A percentile compares a stretch with the other conserved stretches of the same genome.
Conservation (phyloP, 1,140 invertebrate species). For the Protaetia brevitarsis region DNA sequence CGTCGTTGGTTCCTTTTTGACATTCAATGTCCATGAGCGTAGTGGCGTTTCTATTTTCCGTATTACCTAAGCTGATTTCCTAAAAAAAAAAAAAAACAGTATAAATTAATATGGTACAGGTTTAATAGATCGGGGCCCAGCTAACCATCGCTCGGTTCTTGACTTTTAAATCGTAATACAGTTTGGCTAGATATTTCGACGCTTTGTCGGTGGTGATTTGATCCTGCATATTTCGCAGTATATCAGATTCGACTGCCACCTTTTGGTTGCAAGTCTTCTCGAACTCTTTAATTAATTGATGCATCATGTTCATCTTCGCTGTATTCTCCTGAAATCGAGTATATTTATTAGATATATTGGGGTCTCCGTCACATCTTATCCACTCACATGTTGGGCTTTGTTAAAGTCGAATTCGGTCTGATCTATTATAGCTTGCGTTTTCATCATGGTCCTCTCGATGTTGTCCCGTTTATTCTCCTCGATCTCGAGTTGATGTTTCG, state of each 20-base stretch:
- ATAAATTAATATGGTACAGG: neutral
- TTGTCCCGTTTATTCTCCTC: slow-evolving; percentile 32
- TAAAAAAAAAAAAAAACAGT: slow-evolving; percentile 27
- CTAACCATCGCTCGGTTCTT: slow-evolving; percentile 29
- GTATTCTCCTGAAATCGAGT: slow-evolving; percentile 25
- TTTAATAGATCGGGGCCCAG: neutral
- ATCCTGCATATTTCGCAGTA: slow-evolving; percentile 62
- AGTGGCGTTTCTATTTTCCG: slow-evolving; percentile 62
- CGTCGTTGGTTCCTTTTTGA: slow-evolving; percentile 50
- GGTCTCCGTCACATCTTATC: neutral
- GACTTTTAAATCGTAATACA: slow-evolving; percentile 20
- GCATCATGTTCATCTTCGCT: neutral
- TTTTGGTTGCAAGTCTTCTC: slow-evolving; percentile 53
- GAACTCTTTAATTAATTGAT: slow-evolving; percentile 49
- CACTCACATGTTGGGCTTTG: slow-evolving; percentile 30
- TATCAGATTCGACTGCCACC: slow-evolving; percentile 58
- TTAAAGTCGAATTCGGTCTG: slow-evolving; percentile 60
- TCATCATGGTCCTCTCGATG: slow-evolving; percentile 28
- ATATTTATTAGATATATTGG: slow-evolving; percentile 26
- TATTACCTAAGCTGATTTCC: slow-evolving; percentile 59
- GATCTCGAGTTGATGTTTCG: slow-evolving; percentile 28
- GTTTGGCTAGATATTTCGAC: slow-evolving; percentile 29
- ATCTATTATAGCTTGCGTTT: slow-evolving; percentile 39
- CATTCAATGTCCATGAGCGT: slow-evolving; percentile 61
- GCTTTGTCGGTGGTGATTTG: slow-evolving; percentile 45